Evolutionary conservation across 2,797 vertebrate species (phyloP), one percentile per base, ranked within the genome.

Genomic region (Sebastes baramenuke): DNA sequence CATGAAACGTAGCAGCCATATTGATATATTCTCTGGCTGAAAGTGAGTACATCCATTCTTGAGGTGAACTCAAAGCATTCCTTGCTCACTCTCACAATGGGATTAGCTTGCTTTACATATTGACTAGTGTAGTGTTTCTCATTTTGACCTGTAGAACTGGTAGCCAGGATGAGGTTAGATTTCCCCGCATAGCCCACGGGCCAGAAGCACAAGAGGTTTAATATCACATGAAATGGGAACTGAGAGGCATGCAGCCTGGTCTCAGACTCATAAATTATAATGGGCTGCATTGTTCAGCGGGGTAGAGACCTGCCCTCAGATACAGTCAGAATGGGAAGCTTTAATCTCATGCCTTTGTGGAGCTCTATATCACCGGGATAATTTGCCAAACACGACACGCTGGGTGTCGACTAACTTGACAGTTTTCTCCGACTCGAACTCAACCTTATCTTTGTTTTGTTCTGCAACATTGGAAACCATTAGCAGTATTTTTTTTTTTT

Each of bases 401-500:
- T 11, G 59, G 69, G 65, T 72, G 76, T 79, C 42, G 5, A 69
- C 82, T 66, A 55, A 60, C 69, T 69, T 60, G 75, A 84, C 73
- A 62, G 65, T 69, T 77, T 62, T 72, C 64, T 64, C 61, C 24
- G 42, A 32, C 22, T 75, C 42, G 32, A 83, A 81, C 52, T 79
- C 73, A 42, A 68, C 79, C 74, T 65, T 74, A 67, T 85, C 79
- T 85, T 84, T 87, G 58, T 78, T 84, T 65, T 84, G 79, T 90
- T 91, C 84, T 87, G 87, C 85, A 76, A 87, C 72, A 67, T 10
- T 84, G 82, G 55, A 84, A 77, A 78, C 73, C 76, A 91, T 87
- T 67, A 75, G 67, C 42, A 20, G 8, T 29, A 32, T 66, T 70
- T 80, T 22, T 83, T 83, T 85, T 75, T 71, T 71, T 54, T 76